Conservation (phyloP, 2,888 invertebrate genomes). For the Andrena chrysosceles region DNA sequence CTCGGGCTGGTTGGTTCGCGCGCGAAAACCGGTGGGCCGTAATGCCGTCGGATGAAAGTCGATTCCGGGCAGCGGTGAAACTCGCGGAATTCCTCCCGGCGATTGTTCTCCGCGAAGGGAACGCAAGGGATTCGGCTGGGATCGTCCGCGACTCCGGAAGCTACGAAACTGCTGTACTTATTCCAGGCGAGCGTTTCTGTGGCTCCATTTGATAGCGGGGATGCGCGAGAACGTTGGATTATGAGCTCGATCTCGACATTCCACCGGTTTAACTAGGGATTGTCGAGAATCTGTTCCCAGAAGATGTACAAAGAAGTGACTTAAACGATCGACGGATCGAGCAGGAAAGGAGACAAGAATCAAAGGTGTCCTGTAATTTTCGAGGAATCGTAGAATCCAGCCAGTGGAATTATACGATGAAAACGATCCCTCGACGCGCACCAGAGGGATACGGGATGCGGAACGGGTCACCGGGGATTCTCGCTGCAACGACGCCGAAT, state of each 20-base stretch:
- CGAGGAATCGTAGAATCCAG: constrained; percentile 69
- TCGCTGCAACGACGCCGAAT: constrained; percentile 6
- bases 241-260: too few species aligned
- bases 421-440: constrained; percentile 51
- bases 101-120: constrained; percentile 6
- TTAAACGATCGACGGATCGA: constrained; percentile 64
- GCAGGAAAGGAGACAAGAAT: constrained; percentile 33
- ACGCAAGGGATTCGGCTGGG: not conserved
- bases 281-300: too few species aligned
- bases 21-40: constrained; percentile 36
- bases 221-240: too few species aligned
- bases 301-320: constrained; percentile 36
- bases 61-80: not conserved
- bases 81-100: constrained; percentile 35
- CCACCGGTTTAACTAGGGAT: too few species aligned
- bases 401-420: constrained; percentile 67
- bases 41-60: constrained; percentile 36
- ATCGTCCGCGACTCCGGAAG: too few species aligned
- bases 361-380: constrained; percentile 74
- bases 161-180: too few species aligned
- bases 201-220: too few species aligned
- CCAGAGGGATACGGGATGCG: constrained; percentile 27
- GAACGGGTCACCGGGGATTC: constrained; percentile 28
- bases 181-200: too few species aligned
- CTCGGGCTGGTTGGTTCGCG: constrained; percentile 19